phyloP scores from a whole-genome alignment of 1,140 invertebrate genomes.

The Copidosoma floridanum region DNA sequence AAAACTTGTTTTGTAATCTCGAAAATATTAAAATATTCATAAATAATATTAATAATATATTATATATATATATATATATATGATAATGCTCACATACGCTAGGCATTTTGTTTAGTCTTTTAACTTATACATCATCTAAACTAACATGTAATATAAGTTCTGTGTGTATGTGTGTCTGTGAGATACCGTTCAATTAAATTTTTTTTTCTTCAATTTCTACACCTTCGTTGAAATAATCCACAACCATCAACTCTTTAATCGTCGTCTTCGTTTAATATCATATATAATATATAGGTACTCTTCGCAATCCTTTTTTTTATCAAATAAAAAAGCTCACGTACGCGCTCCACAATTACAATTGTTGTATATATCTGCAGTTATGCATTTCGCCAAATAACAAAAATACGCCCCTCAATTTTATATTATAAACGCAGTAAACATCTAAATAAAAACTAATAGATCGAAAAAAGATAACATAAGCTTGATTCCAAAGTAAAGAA shows the following conservation, averaged over 20 bases:
- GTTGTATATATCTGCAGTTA: slow-evolving; percentile 16
- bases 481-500: no score
- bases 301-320: no score
- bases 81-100: slow-evolving; percentile 41
- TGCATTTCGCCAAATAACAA: no score
- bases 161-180: no score
- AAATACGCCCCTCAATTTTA: no score
- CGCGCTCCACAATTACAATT: slow-evolving; percentile 14
- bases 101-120: slow-evolving; percentile 50
- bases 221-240: no score
- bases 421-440: no score
- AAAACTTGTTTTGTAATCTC: slow-evolving; percentile 40
- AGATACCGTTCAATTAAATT: slow-evolving; percentile 21
- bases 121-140: slow-evolving; percentile 48
- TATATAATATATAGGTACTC: no score
- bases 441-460: no score
- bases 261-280: background rate
- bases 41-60: slow-evolving; percentile 46
- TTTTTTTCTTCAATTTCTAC: slow-evolving; percentile 18
- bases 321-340: slow-evolving; percentile 15
- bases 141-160: slow-evolving; percentile 34
- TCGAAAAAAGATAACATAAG: no score
- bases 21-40: slow-evolving; percentile 50
- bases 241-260: background rate
- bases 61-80: no score